Evolutionary conservation across 2,888 invertebrate genomes (phyloP), one percentile per base, ranked within the genome.

Genomic region (Rhodophaea formosa): DNA sequence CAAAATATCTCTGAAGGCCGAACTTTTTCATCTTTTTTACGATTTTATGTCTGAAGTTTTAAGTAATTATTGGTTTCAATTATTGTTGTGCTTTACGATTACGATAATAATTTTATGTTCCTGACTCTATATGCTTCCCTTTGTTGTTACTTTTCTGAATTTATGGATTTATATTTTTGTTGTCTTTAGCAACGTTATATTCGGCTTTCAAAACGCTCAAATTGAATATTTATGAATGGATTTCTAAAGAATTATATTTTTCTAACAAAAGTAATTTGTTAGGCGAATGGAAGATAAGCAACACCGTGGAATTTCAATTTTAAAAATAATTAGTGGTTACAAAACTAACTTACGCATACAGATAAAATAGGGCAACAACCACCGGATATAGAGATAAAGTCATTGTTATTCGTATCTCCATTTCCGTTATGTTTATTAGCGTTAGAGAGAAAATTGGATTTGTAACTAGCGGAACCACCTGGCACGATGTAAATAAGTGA

Each of bases 361-460:
- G 51, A 51, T 51, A 49, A 29, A 15, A 67, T 70, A 66, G 67
- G 64, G 66, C 71, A 70, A 39, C 58, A 61, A 72, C 72, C 67
- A 67, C 77, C 84, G 82, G 82, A 82, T 79, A 77, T 64, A 61
- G 60, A 68, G 75, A 80, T 80, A 81, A 68, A 71, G 71, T 77
- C 73, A 82, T 83, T 85, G 81, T 83, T 76, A 68, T 66, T 63
- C 59, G 56, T 61, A 65, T 67, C 70, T 79, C 72, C 76, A 79
- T 84, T 86, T 85, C 84, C 81, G 80, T 65, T 76, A 66, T 63
- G 63, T 71, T 78, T 77, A 77, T 77, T 73, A 69, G 74, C 62
- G 65, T 60, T 62, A 76, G 77, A 68, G 77, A 70, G 72, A 72
- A 76, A 79, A 79, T 75, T 74, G 68, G 70, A 65, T 70, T 61